These are phyloP conservation scores for Pygathrix nemaeus DNA, from an alignment of 2,113 vertebrate genomes.

Conservation along the genomic window DNA sequence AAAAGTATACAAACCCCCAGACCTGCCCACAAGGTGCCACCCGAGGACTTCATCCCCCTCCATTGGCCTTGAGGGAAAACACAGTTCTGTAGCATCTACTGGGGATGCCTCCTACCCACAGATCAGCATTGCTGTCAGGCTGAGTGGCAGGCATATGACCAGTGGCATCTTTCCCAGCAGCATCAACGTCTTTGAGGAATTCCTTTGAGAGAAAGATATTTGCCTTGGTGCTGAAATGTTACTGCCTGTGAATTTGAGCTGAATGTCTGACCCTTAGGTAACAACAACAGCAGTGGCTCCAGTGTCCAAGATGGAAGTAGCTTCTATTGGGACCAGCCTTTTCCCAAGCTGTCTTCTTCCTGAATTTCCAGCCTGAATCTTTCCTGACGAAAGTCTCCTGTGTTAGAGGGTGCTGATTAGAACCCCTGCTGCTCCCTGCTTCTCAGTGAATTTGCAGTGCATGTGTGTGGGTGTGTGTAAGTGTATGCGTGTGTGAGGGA, in stretches of 20 bases:
- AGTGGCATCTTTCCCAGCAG: background rate
- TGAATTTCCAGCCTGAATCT: background rate
- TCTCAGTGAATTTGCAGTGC: background rate
- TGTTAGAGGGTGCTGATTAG: background rate
- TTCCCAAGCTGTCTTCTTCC: background rate
- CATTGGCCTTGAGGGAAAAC: background rate
- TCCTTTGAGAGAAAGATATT: background rate
- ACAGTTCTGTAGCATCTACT: background rate
- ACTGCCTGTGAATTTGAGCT: background rate
- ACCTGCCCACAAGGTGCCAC: background rate
- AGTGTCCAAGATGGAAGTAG: background rate
- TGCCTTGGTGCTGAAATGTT: too few relatives aligned
- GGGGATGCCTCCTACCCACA: too few relatives aligned
- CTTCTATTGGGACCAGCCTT: background rate
- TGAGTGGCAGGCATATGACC: background rate
- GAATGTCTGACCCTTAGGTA: background rate
- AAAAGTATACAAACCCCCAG: background rate
- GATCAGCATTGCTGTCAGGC: background rate
- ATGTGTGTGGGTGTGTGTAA: rapidly evolving
- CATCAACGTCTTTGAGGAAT: background rate
- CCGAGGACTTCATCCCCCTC: background rate
- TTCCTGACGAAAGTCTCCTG: background rate
- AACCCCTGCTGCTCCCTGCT: background rate
- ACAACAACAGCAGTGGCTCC: background rate
- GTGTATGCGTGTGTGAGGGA: background rate